phyloP scores from a whole-genome alignment of 2,797 vertebrate genomes.

The Tauraco hartlaubi region DNA sequence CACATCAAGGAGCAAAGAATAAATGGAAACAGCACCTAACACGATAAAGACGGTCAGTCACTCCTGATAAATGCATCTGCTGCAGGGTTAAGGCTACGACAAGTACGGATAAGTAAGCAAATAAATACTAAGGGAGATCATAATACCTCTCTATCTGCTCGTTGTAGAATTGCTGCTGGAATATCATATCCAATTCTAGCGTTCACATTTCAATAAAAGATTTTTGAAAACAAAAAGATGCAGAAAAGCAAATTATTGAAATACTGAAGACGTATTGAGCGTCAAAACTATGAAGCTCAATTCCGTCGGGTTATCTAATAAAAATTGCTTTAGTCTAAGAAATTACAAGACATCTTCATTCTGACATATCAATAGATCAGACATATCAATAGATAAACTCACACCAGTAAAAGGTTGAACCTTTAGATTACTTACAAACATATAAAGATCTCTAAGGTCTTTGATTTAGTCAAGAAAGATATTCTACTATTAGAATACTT shows the following conservation, averaged over 20 bases:
- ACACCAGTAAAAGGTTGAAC: neutral
- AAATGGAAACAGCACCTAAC: neutral
- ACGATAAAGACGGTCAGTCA: neutral
- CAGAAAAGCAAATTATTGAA: neutral
- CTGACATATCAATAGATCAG: neutral
- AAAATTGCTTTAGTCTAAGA: neutral
- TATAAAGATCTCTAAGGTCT: neutral
- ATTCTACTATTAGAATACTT: neutral
- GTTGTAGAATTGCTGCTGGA: neutral
- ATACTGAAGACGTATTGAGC: neutral
- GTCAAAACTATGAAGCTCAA: neutral
- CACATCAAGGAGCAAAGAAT: neutral
- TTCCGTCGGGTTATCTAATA: neutral
- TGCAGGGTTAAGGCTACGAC: neutral
- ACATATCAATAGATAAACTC: neutral
- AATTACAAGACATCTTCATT: neutral
- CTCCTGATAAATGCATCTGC: neutral
- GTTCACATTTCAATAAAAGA: neutral
- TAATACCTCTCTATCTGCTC: neutral
- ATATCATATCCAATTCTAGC: neutral
- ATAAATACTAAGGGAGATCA: neutral
- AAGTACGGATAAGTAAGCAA: neutral
- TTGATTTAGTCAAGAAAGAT: neutral
- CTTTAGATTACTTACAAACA: neutral
- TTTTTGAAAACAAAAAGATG: neutral